Base-by-base conservation (phyloP, 2,797 vertebrate species). In the Atherinosoma microstoma region DNA sequence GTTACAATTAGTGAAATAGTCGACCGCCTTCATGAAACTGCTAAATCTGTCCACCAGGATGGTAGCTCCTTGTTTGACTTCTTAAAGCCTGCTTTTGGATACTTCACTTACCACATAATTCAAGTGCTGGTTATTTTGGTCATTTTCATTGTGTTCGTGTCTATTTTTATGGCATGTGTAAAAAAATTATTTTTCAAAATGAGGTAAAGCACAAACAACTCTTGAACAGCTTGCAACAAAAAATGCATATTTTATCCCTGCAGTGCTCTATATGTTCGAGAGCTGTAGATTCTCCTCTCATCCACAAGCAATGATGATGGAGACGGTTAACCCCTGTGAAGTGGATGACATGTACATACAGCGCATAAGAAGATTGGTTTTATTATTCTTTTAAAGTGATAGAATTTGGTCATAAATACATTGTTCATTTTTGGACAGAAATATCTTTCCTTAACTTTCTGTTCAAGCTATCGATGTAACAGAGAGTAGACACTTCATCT, bases 141-240 rank as follows among this genome's bases (percentile, higher is more conserved):
- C 16, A 57, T 47, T 66, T 47, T 36, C 2, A 35, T 78, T 58
- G 24, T 89, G 2, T 38, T 82, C 1, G n/a, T 89, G 35, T 82
- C 75, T 20, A 20, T 87, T 24, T 73, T 80, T 51, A 58, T 45
- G 1, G 81, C 80, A 16, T 83, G 84, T 78, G 35, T 82, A 11
- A 89, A 87, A 73, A 89, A 29, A 35, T 75, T 80, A 1, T n/a
- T 90, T 22, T 87, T 36, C n/a, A 67, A 59, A 16, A 12, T 67
- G 0, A 42, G 3, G 7, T 75, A 59, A 67, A 57, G 51, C 9
- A 62, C 8, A 62, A 29, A 20, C 22, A 35, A 30, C 24, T 59
- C 3, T 7, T 73, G 20, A 32, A 22, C 32, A 6, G 32, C 18
- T 30, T 65, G 3, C 35, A 24, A 59, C 30, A 68, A 18, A 4